Evolutionary conservation across 2,113 vertebrate genomes (phyloP).

Genomic region (Tyto alba): DNA sequence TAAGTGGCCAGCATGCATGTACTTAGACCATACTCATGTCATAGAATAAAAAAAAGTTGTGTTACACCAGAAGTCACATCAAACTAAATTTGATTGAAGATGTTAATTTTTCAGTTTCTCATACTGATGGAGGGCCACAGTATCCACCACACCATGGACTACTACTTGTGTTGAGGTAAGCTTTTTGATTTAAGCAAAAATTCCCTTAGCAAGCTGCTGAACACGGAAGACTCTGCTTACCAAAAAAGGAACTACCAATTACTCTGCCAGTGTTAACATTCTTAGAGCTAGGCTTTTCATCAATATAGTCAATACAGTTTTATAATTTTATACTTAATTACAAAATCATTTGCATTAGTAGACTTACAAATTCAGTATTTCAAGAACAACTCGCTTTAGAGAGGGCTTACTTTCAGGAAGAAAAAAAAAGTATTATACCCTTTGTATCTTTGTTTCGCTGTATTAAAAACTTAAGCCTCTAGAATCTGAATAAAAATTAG

Average conservation of each 20-base stretch:
- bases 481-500: neutral
- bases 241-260: neutral
- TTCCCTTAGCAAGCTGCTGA: neutral
- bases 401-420: neutral
- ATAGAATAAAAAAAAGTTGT: neutral
- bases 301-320: neutral
- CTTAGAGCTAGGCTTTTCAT: neutral
- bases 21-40: neutral
- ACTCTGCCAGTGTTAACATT: neutral
- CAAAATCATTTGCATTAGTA: neutral
- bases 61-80: neutral
- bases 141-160: neutral
- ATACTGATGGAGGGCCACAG: neutral
- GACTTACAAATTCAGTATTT: no score
- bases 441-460: neutral
- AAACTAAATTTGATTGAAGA: no score
- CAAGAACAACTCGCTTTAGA: no score
- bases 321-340: neutral
- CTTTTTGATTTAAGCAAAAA: neutral
- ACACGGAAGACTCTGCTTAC: neutral
- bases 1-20: neutral
- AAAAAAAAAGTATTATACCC: neutral
- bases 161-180: neutral
- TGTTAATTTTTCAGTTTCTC: neutral
- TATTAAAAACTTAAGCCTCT: neutral